These are phyloP conservation scores for Gallirallus australis DNA, from an alignment of 2,797 vertebrate species.

Conservation along the genomic window DNA sequence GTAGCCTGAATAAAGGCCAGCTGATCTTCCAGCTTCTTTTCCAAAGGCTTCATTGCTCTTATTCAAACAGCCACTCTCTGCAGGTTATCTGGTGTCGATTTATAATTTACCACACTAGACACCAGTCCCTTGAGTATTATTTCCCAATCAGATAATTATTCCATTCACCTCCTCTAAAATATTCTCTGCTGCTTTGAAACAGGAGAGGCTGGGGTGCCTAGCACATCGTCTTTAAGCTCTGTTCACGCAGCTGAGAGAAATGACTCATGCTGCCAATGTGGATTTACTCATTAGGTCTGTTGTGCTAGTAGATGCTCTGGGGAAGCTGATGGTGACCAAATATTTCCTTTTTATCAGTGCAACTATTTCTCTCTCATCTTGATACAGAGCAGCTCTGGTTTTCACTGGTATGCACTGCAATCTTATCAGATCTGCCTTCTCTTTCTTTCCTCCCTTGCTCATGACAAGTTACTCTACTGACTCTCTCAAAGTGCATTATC, in stretches of 20 bases:
- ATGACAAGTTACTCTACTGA: conserved; percentile 25
- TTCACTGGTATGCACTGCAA: conserved; percentile 16
- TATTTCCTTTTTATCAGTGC: conserved; percentile 73
- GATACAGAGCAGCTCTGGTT: conserved; percentile 56
- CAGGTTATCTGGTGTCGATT: background rate
- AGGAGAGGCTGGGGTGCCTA: conserved; percentile 2
- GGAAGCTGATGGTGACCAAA: conserved; percentile 73
- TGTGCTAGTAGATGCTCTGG: conserved; percentile 51
- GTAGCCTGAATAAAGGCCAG: background rate
- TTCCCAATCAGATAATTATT: conserved; percentile 34
- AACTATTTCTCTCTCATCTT: conserved; percentile 58
- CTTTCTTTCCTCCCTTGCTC: conserved; percentile 54
- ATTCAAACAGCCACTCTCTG: background rate
- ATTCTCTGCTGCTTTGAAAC: conserved; percentile 40
- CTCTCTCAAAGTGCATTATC: conserved; percentile 9
- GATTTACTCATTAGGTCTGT: conserved; percentile 75
- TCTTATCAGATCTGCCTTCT: conserved; percentile 68
- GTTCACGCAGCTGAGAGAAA: conserved; percentile 69
- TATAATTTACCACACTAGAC: background rate
- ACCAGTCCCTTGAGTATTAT: background rate
- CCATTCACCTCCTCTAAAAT: conserved; percentile 4
- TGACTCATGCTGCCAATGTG: conserved; percentile 60
- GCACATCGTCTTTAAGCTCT: background rate
- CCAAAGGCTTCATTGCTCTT: background rate
- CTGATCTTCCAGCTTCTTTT: background rate